Percentiles rank a stretch among this genome's conserved stretches.
phyloP scores from a whole-genome alignment of 1,140 invertebrate genomes.

The Brachionus plicatilis region DNA sequence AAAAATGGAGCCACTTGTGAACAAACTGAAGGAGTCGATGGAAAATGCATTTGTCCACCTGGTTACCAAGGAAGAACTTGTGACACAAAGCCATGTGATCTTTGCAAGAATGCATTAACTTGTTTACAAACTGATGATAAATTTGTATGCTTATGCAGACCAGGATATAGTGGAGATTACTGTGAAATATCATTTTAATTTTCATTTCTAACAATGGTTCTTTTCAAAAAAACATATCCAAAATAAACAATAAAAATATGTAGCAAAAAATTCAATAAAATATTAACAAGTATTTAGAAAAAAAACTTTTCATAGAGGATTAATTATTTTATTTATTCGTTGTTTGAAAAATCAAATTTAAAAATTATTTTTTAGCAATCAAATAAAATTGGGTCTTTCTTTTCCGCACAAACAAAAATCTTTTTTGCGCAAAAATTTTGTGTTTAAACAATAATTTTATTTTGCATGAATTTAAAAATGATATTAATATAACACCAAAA shows the following conservation, averaged over 20 bases:
- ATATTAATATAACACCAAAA: too few relatives aligned
- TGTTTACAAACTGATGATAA: neutral
- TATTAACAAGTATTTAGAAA: too few relatives aligned
- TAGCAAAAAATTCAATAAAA: too few relatives aligned
- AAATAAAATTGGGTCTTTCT: too few relatives aligned
- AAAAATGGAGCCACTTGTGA: conserved; percentile 32
- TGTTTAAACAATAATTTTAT: too few relatives aligned
- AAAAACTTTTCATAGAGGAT: too few relatives aligned
- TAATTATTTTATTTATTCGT: too few relatives aligned
- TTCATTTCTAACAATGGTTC: neutral
- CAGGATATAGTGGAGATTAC: neutral
- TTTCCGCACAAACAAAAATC: too few relatives aligned
- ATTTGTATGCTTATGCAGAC: neutral
- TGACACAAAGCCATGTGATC: neutral
- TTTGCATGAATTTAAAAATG: too few relatives aligned
- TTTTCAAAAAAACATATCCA: neutral
- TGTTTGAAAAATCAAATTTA: too few relatives aligned
- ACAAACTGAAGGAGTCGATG: neutral
- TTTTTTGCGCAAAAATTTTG: too few relatives aligned
- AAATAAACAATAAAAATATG: neutral
- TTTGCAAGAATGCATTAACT: neutral
- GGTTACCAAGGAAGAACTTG: neutral
- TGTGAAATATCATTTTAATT: neutral
- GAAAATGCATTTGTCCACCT: neutral
- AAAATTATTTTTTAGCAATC: too few relatives aligned